Conservation (phyloP, 2,113 vertebrate genomes). For the Ptilorrhoa leucosticta region DNA sequence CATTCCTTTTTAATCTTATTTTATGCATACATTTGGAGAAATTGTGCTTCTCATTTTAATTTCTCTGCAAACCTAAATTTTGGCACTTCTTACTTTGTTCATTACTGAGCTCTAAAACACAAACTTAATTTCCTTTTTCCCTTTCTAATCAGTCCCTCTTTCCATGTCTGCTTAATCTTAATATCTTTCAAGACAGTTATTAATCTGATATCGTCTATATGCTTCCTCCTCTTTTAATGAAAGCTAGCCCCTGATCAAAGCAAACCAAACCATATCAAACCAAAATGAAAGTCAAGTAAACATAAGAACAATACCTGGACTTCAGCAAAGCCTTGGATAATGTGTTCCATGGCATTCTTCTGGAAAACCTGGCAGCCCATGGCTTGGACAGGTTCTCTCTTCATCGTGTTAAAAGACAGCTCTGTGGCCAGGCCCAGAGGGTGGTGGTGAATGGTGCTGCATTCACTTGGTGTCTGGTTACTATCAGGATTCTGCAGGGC, state of each 20-base stretch:
- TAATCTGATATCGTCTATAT: not conserved
- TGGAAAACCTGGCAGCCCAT: not conserved
- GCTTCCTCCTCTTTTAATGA: not conserved
- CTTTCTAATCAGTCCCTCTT: not conserved
- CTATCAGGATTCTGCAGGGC: rapidly evolving
- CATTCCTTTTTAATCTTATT: not conserved
- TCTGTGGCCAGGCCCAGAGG: not conserved
- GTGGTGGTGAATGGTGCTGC: not conserved
- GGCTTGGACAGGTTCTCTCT: not conserved
- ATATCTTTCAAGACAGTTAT: not conserved
- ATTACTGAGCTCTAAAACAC: not conserved
- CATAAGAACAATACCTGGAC: not conserved
- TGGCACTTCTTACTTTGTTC: not conserved
- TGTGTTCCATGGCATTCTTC: not conserved
- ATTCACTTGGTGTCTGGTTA: rapidly evolving
- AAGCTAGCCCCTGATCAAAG: not conserved
- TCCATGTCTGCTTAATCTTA: not conserved
- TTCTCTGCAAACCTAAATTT: not conserved
- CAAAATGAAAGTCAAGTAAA: not conserved
- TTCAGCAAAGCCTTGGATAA: not conserved
- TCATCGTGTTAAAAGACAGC: not conserved
- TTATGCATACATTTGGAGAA: not conserved
- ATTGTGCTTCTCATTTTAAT: not conserved
- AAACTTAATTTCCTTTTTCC: not conserved
- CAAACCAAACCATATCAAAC: not conserved